These are phyloP conservation scores for Tetropium fuscum DNA, from an alignment of 2,888 invertebrate species.

Conservation along the genomic window DNA sequence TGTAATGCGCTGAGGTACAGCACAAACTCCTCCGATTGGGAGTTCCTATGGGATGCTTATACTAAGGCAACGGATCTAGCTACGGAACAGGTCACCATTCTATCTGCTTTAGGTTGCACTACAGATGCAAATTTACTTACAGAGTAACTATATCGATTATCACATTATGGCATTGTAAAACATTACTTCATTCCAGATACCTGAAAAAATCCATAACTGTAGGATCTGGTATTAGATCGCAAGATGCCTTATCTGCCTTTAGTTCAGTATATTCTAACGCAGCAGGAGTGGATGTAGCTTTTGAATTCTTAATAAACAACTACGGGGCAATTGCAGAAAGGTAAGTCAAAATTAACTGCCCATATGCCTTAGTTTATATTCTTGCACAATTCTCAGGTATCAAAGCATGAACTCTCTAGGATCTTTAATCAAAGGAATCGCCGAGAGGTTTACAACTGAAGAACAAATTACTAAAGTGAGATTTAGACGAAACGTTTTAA, in stretches of 20 bases:
- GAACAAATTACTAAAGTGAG: slow-evolving; percentile 33
- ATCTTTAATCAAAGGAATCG: slow-evolving; percentile 39
- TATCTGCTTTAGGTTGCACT: slow-evolving; percentile 78
- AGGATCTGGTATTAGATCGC: slow-evolving; percentile 63
- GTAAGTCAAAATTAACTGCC: too few relatives aligned
- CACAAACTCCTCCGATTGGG: slow-evolving; percentile 70
- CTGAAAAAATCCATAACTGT: slow-evolving; percentile 47
- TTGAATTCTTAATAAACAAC: slow-evolving; percentile 67
- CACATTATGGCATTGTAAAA: not conserved
- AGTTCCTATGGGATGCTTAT: slow-evolving; percentile 69
- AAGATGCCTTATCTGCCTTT: slow-evolving; percentile 66
- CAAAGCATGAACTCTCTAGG: slow-evolving; percentile 39
- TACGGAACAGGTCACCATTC: slow-evolving; percentile 76
- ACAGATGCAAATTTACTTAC: slow-evolving; percentile 52
- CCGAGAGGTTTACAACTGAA: slow-evolving; percentile 40
- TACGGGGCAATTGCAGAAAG: slow-evolving; percentile 59
- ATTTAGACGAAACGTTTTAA: too few relatives aligned
- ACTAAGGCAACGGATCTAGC: slow-evolving; percentile 80
- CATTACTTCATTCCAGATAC: slow-evolving; percentile 45
- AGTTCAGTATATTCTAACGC: slow-evolving; percentile 67
- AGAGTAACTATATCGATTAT: not conserved
- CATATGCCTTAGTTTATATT: too few relatives aligned
- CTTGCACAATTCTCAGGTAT: slow-evolving; percentile 39
- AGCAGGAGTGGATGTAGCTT: slow-evolving; percentile 67
- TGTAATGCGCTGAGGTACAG: slow-evolving; percentile 80